A percentile compares a stretch with the other conserved stretches of the same genome.
phyloP scores from a whole-genome alignment of 2,888 invertebrate genomes.

The Agrotis ipsilon region DNA sequence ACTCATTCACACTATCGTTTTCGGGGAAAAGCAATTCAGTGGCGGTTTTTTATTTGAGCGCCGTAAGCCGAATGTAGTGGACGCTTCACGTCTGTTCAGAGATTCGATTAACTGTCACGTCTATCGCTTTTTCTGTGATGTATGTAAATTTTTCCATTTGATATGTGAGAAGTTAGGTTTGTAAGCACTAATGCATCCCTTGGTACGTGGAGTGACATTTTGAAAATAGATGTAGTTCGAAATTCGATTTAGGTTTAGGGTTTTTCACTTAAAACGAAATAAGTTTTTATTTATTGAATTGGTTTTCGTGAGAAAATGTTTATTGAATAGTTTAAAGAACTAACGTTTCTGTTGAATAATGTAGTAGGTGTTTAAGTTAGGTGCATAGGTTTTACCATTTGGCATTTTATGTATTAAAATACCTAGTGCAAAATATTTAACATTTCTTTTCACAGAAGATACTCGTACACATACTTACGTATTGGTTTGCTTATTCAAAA shows the following conservation, averaged over 20 bases:
- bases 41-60: slow-evolving; percentile 50
- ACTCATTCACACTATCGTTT: slow-evolving; percentile 55
- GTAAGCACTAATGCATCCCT: slow-evolving; percentile 39
- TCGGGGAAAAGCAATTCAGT: slow-evolving; percentile 53
- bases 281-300: slow-evolving; percentile 17
- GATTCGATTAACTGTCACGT: slow-evolving; percentile 55
- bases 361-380: neutral
- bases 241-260: slow-evolving; percentile 49
- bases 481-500: neutral
- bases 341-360: neutral
- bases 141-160: slow-evolving; percentile 47
- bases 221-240: slow-evolving; percentile 45
- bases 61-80: slow-evolving; percentile 53
- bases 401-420: too few species aligned
- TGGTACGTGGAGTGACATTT: slow-evolving; percentile 39
- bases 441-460: neutral
- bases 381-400: neutral
- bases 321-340: slow-evolving; percentile 22
- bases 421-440: neutral
- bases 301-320: slow-evolving; percentile 13
- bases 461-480: too few species aligned
- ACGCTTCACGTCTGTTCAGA: slow-evolving; percentile 49
- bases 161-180: slow-evolving; percentile 25
- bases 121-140: slow-evolving; percentile 30
- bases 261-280: slow-evolving; percentile 6